Conservation (phyloP, 23 tunicate species). For the Trididemnum miniatum region DNA sequence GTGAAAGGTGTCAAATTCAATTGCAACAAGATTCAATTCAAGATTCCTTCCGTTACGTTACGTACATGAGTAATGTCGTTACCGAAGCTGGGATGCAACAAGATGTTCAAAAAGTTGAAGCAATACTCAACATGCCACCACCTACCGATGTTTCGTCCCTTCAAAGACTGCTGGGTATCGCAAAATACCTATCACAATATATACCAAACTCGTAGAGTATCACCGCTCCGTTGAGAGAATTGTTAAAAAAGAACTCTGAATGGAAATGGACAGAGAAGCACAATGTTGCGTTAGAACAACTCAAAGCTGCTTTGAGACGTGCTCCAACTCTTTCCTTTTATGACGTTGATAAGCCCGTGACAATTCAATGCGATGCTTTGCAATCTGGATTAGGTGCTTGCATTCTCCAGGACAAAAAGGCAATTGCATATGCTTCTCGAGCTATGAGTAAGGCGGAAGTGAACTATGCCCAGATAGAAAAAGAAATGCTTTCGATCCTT, state of each 20-base stretch:
- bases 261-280: conserved; percentile 24
- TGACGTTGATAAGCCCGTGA: conserved; percentile 27
- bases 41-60: neutral
- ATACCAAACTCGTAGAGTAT: conserved; percentile 26
- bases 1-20: conserved; percentile 18
- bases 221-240: conserved; percentile 24
- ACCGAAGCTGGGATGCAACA: conserved; percentile 25
- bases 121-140: conserved; percentile 17
- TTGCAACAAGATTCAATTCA: conserved; percentile 24
- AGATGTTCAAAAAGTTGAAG: neutral
- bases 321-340: neutral
- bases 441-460: conserved; percentile 28
- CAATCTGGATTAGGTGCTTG: conserved; percentile 34
- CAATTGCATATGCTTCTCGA: conserved; percentile 37
- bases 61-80: too few species aligned
- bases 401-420: conserved; percentile 4
- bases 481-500: conserved; percentile 35
- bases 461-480: conserved; percentile 44
- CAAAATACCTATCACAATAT: conserved; percentile 18
- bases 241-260: conserved; percentile 5
- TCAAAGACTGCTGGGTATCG: neutral
- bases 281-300: neutral
- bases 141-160: conserved; percentile 2
- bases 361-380: conserved; percentile 30
- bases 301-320: neutral